Evolutionary conservation across 2,888 invertebrate species (phyloP).

Genomic region (Callinectes sapidus): DNA sequence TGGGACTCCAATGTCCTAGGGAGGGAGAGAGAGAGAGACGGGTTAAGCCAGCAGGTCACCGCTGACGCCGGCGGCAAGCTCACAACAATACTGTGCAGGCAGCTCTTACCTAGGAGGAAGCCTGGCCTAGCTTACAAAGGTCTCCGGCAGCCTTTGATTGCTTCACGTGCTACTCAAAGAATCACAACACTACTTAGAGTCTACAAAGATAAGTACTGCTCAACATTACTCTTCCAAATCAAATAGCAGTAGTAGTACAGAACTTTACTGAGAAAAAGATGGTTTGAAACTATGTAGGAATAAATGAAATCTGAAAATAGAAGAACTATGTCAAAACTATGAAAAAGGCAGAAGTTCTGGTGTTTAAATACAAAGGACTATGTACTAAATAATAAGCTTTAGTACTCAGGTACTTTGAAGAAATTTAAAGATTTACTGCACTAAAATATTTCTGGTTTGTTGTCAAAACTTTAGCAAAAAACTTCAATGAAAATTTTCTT

Average conservation of each 20-base stretch:
- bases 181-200: slow-evolving; percentile 29
- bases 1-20: slow-evolving; percentile 69
- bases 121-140: slow-evolving; percentile 33
- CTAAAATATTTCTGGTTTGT: neutral
- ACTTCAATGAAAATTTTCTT: neutral
- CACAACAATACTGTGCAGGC: slow-evolving; percentile 36
- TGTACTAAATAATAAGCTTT: slow-evolving; percentile 3
- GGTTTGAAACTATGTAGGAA: neutral
- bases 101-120: slow-evolving; percentile 33
- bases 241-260: neutral
- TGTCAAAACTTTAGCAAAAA: slow-evolving; percentile 6
- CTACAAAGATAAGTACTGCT: slow-evolving; percentile 11
- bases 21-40: slow-evolving; percentile 68
- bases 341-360: neutral
- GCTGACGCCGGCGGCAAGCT: slow-evolving; percentile 16
- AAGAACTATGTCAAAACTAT: neutral
- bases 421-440: slow-evolving; percentile 12
- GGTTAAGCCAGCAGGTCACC: slow-evolving; percentile 41
- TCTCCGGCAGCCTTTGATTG: slow-evolving; percentile 24
- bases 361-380: neutral
- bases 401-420: neutral
- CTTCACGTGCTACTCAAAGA: slow-evolving; percentile 23
- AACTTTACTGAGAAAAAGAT: slow-evolving; percentile 13
- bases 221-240: slow-evolving; percentile 21
- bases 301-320: neutral